Evolutionary conservation across 2,888 invertebrate genomes (phyloP).

Genomic region (Drosophila neonasuta): DNA sequence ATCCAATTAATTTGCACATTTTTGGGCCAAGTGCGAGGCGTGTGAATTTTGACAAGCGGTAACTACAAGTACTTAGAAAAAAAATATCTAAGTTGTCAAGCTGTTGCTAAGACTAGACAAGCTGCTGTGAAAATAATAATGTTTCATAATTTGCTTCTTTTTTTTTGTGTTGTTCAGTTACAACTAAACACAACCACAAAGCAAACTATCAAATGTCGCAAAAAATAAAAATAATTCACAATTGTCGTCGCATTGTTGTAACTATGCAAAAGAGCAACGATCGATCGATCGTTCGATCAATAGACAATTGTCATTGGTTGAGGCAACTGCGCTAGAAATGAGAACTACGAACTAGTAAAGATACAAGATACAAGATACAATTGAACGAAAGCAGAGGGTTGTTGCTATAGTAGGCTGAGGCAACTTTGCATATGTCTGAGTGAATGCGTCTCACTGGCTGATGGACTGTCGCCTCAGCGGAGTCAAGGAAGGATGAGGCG

Average conservation of each 20-base stretch:
- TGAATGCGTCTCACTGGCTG: conserved; percentile 38
- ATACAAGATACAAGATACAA: conserved; percentile 44
- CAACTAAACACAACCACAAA: conserved; percentile 65
- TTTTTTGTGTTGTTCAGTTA: conserved; percentile 32
- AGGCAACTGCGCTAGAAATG: conserved; percentile 45
- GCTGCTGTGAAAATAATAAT: conserved; percentile 38
- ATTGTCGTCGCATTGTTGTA: conserved; percentile 60
- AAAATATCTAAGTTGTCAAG: neutral
- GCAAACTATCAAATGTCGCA: conserved; percentile 66
- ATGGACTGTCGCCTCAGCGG: conserved; percentile 33
- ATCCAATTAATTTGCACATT: conserved; percentile 54
- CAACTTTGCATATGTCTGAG: conserved; percentile 4
- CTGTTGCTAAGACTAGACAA: conserved; percentile 22
- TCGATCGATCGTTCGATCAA: conserved; percentile 37
- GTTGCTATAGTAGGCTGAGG: conserved; percentile 19
- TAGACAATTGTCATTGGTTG: conserved; percentile 60
- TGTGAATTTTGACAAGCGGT: conserved; percentile 48
- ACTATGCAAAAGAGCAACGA: conserved; percentile 71
- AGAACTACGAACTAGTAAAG: conserved; percentile 31
- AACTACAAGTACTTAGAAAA: neutral
- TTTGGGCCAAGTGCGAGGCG: conserved; percentile 23
- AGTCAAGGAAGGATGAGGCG: conserved; percentile 4
- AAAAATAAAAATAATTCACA: conserved; percentile 62
- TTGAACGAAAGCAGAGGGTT: conserved; percentile 51
- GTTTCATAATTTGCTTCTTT: conserved; percentile 57